Evolutionary conservation across 2,113 vertebrate species (phyloP).

Genomic region (Australoheros scitulus): DNA sequence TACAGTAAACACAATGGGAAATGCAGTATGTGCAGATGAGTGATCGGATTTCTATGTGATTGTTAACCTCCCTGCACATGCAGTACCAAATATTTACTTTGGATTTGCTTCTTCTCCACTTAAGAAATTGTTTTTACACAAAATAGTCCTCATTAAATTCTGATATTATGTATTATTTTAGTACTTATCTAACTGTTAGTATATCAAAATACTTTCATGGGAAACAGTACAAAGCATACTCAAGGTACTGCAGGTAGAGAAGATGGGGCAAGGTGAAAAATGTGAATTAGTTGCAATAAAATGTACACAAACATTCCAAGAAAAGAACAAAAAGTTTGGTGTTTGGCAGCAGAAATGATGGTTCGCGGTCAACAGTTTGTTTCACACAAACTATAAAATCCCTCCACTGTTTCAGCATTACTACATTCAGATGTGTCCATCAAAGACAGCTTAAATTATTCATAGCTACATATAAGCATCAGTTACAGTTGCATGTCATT

Average conservation of each 20-base stretch:
- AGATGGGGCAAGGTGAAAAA: too few relatives aligned
- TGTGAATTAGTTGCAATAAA: not conserved
- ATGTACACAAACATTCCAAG: not conserved
- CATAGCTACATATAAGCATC: not conserved
- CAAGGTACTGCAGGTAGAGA: not conserved
- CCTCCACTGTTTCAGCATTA: too few relatives aligned
- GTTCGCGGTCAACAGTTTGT: not conserved
- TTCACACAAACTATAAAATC: too few relatives aligned
- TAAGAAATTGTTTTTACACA: not conserved
- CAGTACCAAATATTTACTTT: not conserved
- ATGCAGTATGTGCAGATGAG: not conserved
- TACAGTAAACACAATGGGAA: conserved; percentile 58
- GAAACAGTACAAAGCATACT: not conserved
- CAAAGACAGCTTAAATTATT: too few relatives aligned
- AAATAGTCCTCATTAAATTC: not conserved
- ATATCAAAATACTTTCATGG: not conserved
- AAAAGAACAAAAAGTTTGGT: not conserved
- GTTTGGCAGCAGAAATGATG: not conserved
- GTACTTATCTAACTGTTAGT: not conserved
- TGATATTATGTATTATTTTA: not conserved
- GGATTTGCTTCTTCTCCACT: not conserved
- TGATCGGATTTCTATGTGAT: not conserved
- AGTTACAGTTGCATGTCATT: not conserved
- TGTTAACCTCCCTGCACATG: not conserved
- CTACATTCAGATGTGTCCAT: too few relatives aligned